Percentiles rank a stretch among this genome's conserved stretches.
phyloP scores from a whole-genome alignment of 2,797 vertebrate genomes.

The Enteromius fasciolatus region DNA sequence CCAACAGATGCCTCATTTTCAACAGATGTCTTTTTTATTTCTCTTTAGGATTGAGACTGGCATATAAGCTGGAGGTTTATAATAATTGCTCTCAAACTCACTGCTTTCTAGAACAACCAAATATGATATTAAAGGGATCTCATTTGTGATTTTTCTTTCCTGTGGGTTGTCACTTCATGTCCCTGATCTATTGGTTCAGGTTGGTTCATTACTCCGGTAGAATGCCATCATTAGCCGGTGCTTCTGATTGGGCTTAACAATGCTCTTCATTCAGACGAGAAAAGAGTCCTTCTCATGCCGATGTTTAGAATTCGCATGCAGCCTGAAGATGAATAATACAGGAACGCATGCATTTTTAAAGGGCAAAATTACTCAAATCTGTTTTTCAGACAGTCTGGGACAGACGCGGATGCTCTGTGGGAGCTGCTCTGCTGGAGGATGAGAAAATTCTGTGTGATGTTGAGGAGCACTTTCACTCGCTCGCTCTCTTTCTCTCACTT shows the following conservation, averaged over 20 bases:
- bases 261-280: constrained; percentile 36
- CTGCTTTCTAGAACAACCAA: background rate
- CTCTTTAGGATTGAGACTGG: background rate
- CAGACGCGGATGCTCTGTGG: constrained; percentile 38
- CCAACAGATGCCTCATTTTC: background rate
- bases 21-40: background rate
- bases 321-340: constrained; percentile 53
- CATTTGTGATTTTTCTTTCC: background rate
- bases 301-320: constrained; percentile 50
- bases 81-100: background rate
- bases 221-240: constrained; percentile 26
- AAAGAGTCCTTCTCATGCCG: constrained; percentile 20
- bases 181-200: constrained; percentile 14
- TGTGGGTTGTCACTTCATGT: background rate
- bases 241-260: constrained; percentile 14
- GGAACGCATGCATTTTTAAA: constrained; percentile 54
- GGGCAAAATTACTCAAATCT: constrained; percentile 54
- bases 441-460: constrained; percentile 57
- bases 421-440: constrained; percentile 38
- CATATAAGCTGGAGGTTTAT: background rate
- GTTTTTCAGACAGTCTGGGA: constrained; percentile 44
- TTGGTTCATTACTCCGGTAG: constrained; percentile 34
- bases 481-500: background rate
- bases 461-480: constrained; percentile 31
- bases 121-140: background rate